phyloP scores from a whole-genome alignment of 2,113 vertebrate genomes.

The Ammodytes dubius region DNA sequence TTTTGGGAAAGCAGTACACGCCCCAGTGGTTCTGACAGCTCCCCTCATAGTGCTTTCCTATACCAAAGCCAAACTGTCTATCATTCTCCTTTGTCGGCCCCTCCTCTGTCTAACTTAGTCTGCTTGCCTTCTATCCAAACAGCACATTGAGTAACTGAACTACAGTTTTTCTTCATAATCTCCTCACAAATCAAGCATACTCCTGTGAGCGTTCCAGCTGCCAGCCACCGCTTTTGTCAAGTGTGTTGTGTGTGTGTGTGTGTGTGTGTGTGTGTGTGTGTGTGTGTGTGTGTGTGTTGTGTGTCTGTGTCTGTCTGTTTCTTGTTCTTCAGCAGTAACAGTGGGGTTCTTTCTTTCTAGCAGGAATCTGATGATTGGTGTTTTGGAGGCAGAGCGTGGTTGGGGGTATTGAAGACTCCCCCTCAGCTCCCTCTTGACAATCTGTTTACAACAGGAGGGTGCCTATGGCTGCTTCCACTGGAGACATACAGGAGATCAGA shows the following conservation, averaged over 20 bases:
- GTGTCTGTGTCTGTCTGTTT: background rate
- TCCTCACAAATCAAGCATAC: background rate
- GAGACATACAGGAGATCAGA: slow-evolving; percentile 9
- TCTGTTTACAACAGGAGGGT: slow-evolving; percentile 13
- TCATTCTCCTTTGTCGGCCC: slow-evolving; percentile 13
- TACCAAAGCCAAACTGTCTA: slow-evolving; percentile 44
- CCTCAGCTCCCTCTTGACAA: background rate
- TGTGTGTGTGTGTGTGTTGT: background rate
- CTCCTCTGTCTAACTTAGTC: slow-evolving; percentile 28
- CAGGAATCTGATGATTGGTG: slow-evolving; percentile 46
- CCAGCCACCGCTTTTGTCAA: background rate
- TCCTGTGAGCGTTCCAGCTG: slow-evolving; percentile 6
- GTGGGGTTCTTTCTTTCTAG: slow-evolving; percentile 22
- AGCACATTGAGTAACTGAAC: slow-evolving; percentile 1
- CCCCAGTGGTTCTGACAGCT: slow-evolving; percentile 52
- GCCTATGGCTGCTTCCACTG: slow-evolving; percentile 10
- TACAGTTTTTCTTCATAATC: slow-evolving; percentile 12
- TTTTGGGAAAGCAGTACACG: slow-evolving; percentile 38
- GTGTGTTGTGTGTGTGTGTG: background rate
- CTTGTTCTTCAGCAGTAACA: slow-evolving; percentile 22
- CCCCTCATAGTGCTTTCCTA: slow-evolving; percentile 18
- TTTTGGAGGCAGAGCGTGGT: slow-evolving; percentile 14
- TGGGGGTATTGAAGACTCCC: slow-evolving; percentile 35
- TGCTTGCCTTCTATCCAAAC: slow-evolving; percentile 7
- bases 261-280: background rate